Percentiles rank a stretch among this genome's conserved stretches.
Evolutionary conservation across 2,888 invertebrate genomes (phyloP).

Genomic region (Cosmia trapezina): DNA sequence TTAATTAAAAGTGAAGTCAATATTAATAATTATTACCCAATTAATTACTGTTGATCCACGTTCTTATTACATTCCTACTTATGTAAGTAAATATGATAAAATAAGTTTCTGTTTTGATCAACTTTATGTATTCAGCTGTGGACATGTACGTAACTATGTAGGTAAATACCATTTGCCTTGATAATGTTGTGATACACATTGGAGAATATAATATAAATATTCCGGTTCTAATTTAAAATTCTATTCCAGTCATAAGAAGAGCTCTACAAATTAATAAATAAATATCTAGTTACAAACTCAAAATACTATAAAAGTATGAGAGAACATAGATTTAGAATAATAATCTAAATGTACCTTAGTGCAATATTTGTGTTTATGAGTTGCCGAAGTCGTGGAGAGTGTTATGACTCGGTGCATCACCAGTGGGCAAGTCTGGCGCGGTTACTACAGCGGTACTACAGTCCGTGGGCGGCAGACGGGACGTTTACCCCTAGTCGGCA

Average conservation of each 20-base stretch:
- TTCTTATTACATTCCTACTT: slow-evolving; percentile 8
- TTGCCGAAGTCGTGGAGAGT: slow-evolving; percentile 44
- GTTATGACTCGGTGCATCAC: slow-evolving; percentile 75
- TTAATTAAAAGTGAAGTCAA: background rate
- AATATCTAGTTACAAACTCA: background rate
- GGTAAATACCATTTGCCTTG: slow-evolving; percentile 31
- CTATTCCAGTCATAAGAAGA: slow-evolving; percentile 13
- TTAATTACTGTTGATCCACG: background rate
- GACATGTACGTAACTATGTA: slow-evolving; percentile 14
- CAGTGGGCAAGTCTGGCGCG: slow-evolving; percentile 74
- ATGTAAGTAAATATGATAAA: background rate
- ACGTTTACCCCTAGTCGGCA: slow-evolving; percentile 79
- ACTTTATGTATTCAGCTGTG: slow-evolving; percentile 20
- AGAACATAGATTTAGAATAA: background rate
- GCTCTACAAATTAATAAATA: slow-evolving; percentile 2
- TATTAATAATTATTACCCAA: background rate
- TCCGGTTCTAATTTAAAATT: slow-evolving; percentile 18
- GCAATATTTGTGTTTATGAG: slow-evolving; percentile 37
- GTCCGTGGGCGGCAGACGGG: slow-evolving; percentile 82
- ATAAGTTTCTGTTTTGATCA: slow-evolving; percentile 26
- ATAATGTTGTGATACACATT: slow-evolving; percentile 31
- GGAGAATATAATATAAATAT: slow-evolving; percentile 23
- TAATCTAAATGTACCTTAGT: slow-evolving; percentile 56
- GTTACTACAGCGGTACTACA: slow-evolving; percentile 83
- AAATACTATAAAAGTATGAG: background rate